A percentile compares a stretch with the other conserved stretches of the same genome.
These are phyloP conservation scores for Oscheius sp. DNA, from an alignment of 2,888 invertebrate species.

Conservation along the genomic window DNA sequence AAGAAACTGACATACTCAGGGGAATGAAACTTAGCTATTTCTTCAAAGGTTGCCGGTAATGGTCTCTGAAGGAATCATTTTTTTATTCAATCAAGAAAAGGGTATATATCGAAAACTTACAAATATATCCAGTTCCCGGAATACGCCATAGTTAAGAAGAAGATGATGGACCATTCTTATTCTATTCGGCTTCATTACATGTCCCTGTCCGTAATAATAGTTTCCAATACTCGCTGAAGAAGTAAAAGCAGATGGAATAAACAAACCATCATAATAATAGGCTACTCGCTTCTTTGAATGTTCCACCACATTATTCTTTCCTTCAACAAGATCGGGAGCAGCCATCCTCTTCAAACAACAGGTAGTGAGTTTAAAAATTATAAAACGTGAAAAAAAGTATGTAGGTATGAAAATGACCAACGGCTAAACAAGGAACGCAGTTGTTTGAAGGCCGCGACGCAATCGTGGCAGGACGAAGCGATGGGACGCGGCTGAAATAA, in stretches of 20 bases:
- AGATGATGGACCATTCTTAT: constrained; percentile 99
- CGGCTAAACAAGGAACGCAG: too few species aligned
- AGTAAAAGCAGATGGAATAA: neutral
- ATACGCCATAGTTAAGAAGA: constrained; percentile 95
- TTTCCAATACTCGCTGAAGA: constrained; percentile 86
- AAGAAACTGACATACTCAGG: constrained; percentile 98
- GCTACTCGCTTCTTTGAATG: constrained; percentile 64
- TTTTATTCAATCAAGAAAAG: neutral
- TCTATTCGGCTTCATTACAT: constrained; percentile 99
- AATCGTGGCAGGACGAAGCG: too few species aligned
- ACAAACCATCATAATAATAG: constrained; percentile 81
- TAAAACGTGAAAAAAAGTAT: too few species aligned
- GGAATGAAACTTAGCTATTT: constrained; percentile 99
- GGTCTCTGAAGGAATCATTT: constrained; percentile 80
- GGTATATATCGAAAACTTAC: constrained; percentile 77
- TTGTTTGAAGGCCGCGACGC: too few species aligned
- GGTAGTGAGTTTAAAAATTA: neutral
- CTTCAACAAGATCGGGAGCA: neutral
- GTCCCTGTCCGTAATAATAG: constrained; percentile 98
- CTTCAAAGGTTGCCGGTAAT: constrained; percentile 97
- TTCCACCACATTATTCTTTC: constrained; percentile 31
- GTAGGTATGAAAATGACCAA: too few species aligned
- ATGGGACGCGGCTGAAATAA: too few species aligned
- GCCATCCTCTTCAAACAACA: neutral
- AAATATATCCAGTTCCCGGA: constrained; percentile 99